Base-by-base conservation (phyloP, 1,140 invertebrate genomes). In the Cherax quadricarinatus region DNA sequence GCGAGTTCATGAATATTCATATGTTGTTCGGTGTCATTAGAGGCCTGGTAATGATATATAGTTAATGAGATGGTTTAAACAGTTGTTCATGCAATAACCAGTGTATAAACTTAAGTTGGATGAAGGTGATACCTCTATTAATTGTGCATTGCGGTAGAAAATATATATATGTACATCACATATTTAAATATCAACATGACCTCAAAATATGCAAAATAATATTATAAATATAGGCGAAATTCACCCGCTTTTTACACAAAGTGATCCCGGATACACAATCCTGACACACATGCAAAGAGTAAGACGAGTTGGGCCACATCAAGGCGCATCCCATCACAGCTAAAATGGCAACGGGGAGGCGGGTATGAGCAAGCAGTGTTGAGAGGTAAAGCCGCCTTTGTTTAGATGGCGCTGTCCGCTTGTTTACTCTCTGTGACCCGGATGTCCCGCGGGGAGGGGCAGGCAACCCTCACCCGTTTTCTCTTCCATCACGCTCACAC, bases 1-100 rank as follows among this genome's bases (percentile, higher is more conserved):
- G 60, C 87, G 60, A 57, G 87, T 41, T 66, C 75, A 81, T 88
- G 87, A 88, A 88, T 88, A 88, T 88, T 75, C 41, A 88, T 81
- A 62, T 88, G 87, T 88, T 88, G 87, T 88, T 88, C 75, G 14
- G 24, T 88, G 87, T 81, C 87, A 79, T 88, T 88, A 88, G 62
- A 41, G 53, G 53, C 30, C 57, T 16, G 21, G 75, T 81, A 60
- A 14, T 79, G 87, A 88, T 88, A 81, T 73, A 75, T 73, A n/a
- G 84, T 66, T 83, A 83, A 83, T 83, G 21, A 60, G 53, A 83
- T 12, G 24, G n/a, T 5, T 83, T 83, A 83, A 83, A 30, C 81
- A 57, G 53, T 57, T 62, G 81, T 30, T 60, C 3, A 62, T 53
- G 30, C 81, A 83, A 83, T 83, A 62, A 21, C 21, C 14, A 16